phyloP scores from a whole-genome alignment of 35 echinoderm and acorn worm species.

The Stichopus chloronotus region DNA sequence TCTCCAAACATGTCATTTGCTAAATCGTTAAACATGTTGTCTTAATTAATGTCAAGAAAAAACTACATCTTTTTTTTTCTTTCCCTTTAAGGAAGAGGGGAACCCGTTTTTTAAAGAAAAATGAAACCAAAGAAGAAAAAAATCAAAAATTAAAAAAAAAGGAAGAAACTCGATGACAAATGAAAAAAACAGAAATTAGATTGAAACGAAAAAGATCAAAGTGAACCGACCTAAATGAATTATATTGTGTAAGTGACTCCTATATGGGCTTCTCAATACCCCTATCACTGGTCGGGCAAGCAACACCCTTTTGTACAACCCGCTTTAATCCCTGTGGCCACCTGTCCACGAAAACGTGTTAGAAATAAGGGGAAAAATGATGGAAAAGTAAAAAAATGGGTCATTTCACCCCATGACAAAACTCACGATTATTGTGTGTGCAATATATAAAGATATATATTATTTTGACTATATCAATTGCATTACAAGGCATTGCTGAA shows the following conservation, averaged over 20 bases:
- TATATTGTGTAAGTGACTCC: no score
- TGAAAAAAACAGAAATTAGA: no score
- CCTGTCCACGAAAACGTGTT: slow-evolving; percentile 1
- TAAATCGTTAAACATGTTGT: background rate
- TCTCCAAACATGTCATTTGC: background rate
- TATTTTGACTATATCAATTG: background rate
- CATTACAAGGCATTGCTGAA: background rate
- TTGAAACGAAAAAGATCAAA: background rate
- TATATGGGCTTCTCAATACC: background rate
- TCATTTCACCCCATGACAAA: background rate
- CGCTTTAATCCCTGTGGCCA: background rate
- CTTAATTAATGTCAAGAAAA: background rate
- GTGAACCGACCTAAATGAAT: background rate
- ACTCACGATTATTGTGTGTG: background rate
- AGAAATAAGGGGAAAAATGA: no score
- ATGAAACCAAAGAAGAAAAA: background rate
- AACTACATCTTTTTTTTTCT: no score
- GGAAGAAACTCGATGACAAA: no score
- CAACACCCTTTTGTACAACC: background rate
- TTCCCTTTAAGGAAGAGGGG: background rate
- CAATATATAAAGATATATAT: background rate
- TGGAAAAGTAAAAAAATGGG: background rate
- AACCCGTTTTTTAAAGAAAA: background rate
- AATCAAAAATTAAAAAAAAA: background rate
- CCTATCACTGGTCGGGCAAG: background rate